phyloP scores from a whole-genome alignment of 2,113 vertebrate species.

The Synchiropus splendidus region DNA sequence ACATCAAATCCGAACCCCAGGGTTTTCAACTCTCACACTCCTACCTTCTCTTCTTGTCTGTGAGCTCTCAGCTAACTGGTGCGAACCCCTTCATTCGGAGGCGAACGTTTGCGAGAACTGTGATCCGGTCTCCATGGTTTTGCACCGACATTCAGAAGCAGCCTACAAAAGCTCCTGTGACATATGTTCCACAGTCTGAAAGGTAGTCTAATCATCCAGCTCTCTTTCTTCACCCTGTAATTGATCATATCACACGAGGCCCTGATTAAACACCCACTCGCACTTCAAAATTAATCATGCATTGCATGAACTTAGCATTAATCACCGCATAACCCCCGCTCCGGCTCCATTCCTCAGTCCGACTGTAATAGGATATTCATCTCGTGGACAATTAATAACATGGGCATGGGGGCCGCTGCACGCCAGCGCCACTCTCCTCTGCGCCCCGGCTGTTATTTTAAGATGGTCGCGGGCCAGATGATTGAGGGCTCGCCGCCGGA shows the following conservation, averaged over 20 bases:
- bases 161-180: conserved; percentile 49
- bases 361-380: conserved; percentile 70
- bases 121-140: conserved; percentile 35
- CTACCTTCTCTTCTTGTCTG: too few relatives aligned
- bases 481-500: conserved; percentile 60
- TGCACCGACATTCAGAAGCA: conserved; percentile 37
- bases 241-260: conserved; percentile 62
- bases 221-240: conserved; percentile 46
- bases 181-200: conserved; percentile 52
- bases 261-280: conserved; percentile 62
- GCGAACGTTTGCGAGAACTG: conserved; percentile 3
- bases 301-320: conserved; percentile 61
- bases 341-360: conserved; percentile 55
- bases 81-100: too few relatives aligned
- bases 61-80: conserved; percentile 12
- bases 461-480: conserved; percentile 50
- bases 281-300: conserved; percentile 64
- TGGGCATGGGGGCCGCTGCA: conserved; percentile 35
- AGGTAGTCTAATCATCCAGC: conserved; percentile 52
- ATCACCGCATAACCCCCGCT: conserved; percentile 56
- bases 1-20: too few relatives aligned
- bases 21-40: too few relatives aligned
- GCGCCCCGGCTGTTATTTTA: conserved; percentile 65
- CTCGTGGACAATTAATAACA: conserved; percentile 69
- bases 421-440: conserved; percentile 30